Conservation (phyloP, 2,797 vertebrate genomes). For the Florisuga fusca region DNA sequence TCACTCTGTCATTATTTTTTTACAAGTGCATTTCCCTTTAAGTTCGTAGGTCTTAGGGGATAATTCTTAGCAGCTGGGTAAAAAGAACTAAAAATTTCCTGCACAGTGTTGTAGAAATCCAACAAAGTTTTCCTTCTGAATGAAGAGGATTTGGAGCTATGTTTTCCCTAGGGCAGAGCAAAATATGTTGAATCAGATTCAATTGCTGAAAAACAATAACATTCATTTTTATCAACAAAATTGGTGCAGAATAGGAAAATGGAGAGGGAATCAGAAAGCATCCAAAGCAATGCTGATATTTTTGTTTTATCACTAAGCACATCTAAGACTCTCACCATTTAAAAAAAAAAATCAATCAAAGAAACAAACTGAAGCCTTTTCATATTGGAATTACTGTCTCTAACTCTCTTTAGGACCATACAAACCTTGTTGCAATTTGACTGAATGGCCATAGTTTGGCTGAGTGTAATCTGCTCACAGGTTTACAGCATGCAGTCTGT, state of each 20-base stretch:
- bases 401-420: slow-evolving; percentile 9
- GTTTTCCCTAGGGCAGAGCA: background rate
- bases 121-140: background rate
- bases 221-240: slow-evolving; percentile 44
- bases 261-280: slow-evolving; percentile 17
- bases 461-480: background rate
- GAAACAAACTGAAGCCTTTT: background rate
- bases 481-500: background rate
- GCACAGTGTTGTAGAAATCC: background rate
- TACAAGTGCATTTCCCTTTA: background rate
- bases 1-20: background rate
- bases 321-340: background rate
- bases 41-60: background rate
- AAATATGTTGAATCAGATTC: background rate
- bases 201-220: background rate
- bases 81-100: background rate
- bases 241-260: slow-evolving; percentile 31
- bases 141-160: background rate
- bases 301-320: background rate
- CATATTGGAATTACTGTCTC: background rate
- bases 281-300: background rate
- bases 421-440: slow-evolving; percentile 29
- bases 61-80: background rate
- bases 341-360: background rate
- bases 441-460: slow-evolving; percentile 26